Evolutionary conservation across 1,140 invertebrate genomes (phyloP), one percentile per base, ranked within the genome.

Genomic region (Lerema accius): DNA sequence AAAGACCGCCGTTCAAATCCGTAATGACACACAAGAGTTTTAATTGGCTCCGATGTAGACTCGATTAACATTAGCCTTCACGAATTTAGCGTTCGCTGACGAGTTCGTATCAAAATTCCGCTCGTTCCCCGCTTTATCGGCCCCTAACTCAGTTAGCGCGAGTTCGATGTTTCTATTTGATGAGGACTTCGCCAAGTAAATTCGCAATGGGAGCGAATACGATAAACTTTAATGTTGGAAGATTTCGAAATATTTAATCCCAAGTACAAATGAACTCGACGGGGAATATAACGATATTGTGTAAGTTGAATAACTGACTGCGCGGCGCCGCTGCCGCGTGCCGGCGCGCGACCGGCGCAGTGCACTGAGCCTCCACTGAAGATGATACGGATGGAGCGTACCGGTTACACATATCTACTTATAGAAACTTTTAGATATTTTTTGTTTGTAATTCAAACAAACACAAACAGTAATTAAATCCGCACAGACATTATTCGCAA

Each of bases 221-320:
- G 59, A 69, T 66, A 69, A 69, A 69, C 53, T 69, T 65, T 63
- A 69, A 65, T 66, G 53, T 58, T 46, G 60, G 51, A 68, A 42
- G 66, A 60, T 68, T 50, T 53, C 32, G 59, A 71, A 68, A 70
- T 69, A 58, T 46, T 58, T 58, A 58, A 58, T 58, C 55, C 32
- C 14, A n/a, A 58, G 42, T 46, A 43, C 28, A 43, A 58, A 58
- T 46, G 17, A 58, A 19, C 23, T 58, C 28, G 19, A 17, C 17
- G 26, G 40, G 10, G 37, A 43, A 55, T 55, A 55, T 55, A 42
- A 55, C 26, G 42, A 55, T 55, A 26, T 55, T 55, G 17, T 55
- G 13, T 15, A 55, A 32, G 2, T 32, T n/a, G n/a, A n/a, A 2
- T 5, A 23, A 23, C 19, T 5, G 19, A 53, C 50, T n/a, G 35